These are phyloP conservation scores for Nanorana parkeri DNA, from an alignment of 2,113 vertebrate species.

Conservation along the genomic window DNA sequence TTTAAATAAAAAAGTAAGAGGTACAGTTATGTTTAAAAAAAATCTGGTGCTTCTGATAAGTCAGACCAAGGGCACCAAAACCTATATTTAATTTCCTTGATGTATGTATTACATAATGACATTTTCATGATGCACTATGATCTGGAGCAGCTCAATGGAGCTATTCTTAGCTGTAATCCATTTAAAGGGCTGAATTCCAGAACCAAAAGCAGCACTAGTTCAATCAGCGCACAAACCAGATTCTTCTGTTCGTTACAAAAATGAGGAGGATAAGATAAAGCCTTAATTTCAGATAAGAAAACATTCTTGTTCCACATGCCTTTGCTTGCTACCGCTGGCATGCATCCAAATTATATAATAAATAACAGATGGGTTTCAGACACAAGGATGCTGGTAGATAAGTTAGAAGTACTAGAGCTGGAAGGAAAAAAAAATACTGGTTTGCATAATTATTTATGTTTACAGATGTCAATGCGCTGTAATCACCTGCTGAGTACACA, in stretches of 20 bases:
- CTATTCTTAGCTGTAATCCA: slow-evolving; percentile 76
- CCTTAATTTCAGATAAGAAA: slow-evolving; percentile 47
- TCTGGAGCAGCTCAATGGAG: slow-evolving; percentile 55
- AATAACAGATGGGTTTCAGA: slow-evolving; percentile 45
- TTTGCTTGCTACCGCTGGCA: slow-evolving; percentile 26
- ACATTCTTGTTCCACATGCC: slow-evolving; percentile 20
- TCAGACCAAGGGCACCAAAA: not conserved
- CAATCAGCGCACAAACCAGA: slow-evolving; percentile 59
- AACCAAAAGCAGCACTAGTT: slow-evolving; percentile 63
- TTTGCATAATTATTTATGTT: slow-evolving; percentile 8
- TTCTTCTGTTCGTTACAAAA: slow-evolving; percentile 54
- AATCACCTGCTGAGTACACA: slow-evolving; percentile 9
- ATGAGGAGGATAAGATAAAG: slow-evolving; percentile 59
- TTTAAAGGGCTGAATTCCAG: slow-evolving; percentile 72
- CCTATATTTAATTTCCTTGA: not conserved
- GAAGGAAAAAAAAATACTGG: slow-evolving; percentile 18
- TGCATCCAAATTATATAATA: slow-evolving; percentile 57
- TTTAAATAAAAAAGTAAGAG: not conserved
- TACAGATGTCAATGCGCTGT: slow-evolving; percentile 33
- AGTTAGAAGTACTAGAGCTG: slow-evolving; percentile 41
- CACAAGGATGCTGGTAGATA: not conserved
- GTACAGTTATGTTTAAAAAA: not conserved
- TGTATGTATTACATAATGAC: slow-evolving; percentile 35
- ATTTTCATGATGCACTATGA: slow-evolving; percentile 26
- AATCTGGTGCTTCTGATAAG: not conserved